Conservation (phyloP, 2,888 invertebrate species). For the Callimorpha dominula region DNA sequence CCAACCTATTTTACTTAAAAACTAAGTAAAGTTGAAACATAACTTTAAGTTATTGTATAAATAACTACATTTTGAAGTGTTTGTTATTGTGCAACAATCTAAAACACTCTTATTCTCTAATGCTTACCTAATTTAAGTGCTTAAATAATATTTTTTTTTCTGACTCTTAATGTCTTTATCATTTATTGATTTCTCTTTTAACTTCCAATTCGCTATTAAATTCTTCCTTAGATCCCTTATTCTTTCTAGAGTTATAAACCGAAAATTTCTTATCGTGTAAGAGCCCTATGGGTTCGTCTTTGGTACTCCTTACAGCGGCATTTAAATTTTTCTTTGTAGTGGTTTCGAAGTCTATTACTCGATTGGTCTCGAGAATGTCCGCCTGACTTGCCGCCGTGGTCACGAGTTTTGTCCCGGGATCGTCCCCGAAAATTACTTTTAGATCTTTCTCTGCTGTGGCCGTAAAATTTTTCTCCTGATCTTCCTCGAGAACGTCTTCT, state of each 20-base stretch:
- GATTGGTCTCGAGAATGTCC: too few species aligned
- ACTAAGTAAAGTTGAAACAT: background rate
- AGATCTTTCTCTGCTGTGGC: conserved; percentile 3
- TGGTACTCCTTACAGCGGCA: too few species aligned
- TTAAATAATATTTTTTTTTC: background rate
- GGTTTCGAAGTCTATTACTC: too few species aligned
- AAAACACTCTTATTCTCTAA: background rate
- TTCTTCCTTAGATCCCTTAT: background rate
- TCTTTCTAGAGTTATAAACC: background rate
- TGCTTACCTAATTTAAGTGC: background rate
- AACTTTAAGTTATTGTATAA: too few species aligned
- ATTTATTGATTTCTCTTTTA: background rate
- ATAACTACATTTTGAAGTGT: too few species aligned
- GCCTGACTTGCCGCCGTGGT: too few species aligned
- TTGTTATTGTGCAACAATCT: too few species aligned
- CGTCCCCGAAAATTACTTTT: background rate
- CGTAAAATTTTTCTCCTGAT: conserved; percentile 11
- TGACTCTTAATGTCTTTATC: background rate
- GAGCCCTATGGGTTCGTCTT: conserved; percentile 10
- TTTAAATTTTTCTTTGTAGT: too few species aligned
- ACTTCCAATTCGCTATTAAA: background rate
- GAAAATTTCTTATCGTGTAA: conserved; percentile 9
- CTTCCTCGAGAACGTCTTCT: conserved; percentile 3
- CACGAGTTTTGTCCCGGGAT: too few species aligned
- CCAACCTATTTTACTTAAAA: background rate